phyloP scores from a whole-genome alignment of 2,113 vertebrate species.

The Labrus mixtus region DNA sequence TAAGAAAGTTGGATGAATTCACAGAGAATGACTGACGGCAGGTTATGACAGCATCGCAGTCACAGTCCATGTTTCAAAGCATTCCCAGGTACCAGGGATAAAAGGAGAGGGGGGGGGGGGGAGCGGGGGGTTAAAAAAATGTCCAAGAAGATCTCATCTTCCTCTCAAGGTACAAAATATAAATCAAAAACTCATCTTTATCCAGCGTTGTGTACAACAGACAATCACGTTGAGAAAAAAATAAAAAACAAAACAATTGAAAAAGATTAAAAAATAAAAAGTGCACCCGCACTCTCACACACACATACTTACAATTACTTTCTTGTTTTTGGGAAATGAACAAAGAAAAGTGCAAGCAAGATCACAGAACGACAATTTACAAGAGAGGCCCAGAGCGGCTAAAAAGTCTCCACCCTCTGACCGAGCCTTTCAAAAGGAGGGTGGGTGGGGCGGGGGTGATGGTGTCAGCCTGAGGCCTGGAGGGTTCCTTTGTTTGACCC shows the following conservation, averaged over 20 bases:
- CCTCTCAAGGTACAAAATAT: conserved; percentile 75
- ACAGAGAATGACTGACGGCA: conserved; percentile 80
- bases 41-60: conserved; percentile 74
- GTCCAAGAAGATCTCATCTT: conserved; percentile 75
- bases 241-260: neutral
- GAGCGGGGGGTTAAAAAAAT: conserved; percentile 54
- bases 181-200: conserved; percentile 73
- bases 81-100: conserved; percentile 69
- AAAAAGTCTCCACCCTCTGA: conserved; percentile 40
- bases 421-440: conserved; percentile 8
- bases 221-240: conserved; percentile 65
- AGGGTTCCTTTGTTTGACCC: conserved; percentile 31
- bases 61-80: conserved; percentile 78
- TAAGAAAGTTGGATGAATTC: conserved; percentile 77
- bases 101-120: neutral
- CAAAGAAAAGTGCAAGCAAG: conserved; percentile 79
- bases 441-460: conserved; percentile 22
- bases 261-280: conserved; percentile 61
- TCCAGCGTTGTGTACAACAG: conserved; percentile 70
- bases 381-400: conserved; percentile 65
- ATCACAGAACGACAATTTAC: conserved; percentile 83
- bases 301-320: conserved; percentile 65
- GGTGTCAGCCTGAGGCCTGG: neutral
- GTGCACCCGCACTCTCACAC: conserved; percentile 52
- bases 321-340: conserved; percentile 66